phyloP scores from a whole-genome alignment of 1,140 invertebrate genomes.

The Drosophila pachea region DNA sequence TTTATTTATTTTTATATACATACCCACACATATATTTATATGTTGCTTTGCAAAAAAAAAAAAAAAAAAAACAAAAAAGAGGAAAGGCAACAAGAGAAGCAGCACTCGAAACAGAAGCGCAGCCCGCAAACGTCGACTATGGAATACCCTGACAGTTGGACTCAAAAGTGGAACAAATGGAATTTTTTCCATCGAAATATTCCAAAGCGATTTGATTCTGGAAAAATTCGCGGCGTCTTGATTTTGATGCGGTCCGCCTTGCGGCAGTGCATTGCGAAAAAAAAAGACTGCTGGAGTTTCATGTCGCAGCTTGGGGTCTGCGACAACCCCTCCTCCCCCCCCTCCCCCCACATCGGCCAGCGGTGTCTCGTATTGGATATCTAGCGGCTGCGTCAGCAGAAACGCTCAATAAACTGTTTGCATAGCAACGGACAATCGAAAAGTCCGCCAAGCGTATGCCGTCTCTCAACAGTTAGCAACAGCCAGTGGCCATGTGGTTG shows the following conservation, averaged over 20 bases:
- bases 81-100: conserved; percentile 6
- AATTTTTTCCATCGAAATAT: no score
- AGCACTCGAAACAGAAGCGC: conserved; percentile 12
- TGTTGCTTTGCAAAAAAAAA: conserved; percentile 31
- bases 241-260: background rate
- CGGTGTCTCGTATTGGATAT: conserved; percentile 10
- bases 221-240: no score
- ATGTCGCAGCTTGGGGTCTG: conserved; percentile 3
- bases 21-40: conserved; percentile 17
- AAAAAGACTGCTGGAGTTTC: background rate
- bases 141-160: conserved; percentile 25
- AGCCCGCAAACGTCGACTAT: conserved; percentile 12
- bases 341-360: background rate
- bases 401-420: conserved; percentile 41
- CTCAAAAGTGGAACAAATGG: background rate
- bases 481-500: conserved; percentile 47
- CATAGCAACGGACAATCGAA: conserved; percentile 48
- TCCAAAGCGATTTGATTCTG: no score
- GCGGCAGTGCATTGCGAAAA: background rate
- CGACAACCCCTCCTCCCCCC: no score
- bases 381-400: conserved; percentile 52
- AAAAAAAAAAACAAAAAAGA: conserved; percentile 16
- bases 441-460: conserved; percentile 3
- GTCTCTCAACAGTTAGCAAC: conserved; percentile 17
- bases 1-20: conserved; percentile 64